These are phyloP conservation scores for Lasioglossum zephyrum DNA, from an alignment of 2,888 invertebrate species.

Conservation along the genomic window DNA sequence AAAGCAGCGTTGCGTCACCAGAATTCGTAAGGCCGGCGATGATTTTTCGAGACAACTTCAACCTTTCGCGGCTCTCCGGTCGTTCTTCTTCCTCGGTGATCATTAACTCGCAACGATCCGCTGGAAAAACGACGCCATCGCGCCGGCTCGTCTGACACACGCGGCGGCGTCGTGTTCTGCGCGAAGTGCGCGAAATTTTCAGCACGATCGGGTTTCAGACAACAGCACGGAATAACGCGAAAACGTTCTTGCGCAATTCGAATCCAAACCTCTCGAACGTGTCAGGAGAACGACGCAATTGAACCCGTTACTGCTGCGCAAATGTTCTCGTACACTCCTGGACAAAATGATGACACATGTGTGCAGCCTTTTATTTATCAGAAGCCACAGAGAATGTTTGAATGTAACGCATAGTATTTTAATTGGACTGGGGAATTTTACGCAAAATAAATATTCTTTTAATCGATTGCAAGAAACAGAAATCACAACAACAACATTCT, in stretches of 20 bases:
- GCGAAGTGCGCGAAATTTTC: neutral
- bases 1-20: neutral
- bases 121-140: constrained; percentile 15
- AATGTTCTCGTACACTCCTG: neutral
- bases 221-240: neutral
- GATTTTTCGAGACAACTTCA: neutral
- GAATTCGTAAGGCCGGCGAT: neutral
- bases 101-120: neutral
- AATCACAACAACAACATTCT: too few relatives aligned
- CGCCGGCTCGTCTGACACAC: neutral
- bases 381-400: neutral
- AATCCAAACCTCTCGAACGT: neutral
- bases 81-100: neutral
- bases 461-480: too few relatives aligned
- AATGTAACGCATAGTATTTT: too few relatives aligned
- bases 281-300: neutral
- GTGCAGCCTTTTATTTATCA: neutral
- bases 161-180: neutral
- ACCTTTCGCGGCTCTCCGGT: neutral
- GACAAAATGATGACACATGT: neutral
- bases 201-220: neutral
- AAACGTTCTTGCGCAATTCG: neutral
- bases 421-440: too few relatives aligned
- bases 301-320: neutral
- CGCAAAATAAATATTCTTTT: too few relatives aligned